Conservation (phyloP, 2,797 vertebrate genomes). For the Cuculus canorus region DNA sequence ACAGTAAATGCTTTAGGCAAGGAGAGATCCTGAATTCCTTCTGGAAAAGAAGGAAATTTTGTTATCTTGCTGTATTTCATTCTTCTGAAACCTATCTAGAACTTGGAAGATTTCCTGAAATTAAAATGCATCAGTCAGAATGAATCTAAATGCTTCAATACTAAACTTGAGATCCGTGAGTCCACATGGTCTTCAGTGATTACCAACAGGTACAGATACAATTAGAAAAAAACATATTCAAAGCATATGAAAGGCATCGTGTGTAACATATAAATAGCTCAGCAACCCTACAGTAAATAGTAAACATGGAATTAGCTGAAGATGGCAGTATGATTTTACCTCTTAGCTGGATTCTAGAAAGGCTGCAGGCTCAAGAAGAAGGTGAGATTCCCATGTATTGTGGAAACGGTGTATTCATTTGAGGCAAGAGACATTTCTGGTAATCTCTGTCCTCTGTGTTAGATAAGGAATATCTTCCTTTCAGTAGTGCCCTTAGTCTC, state of each 20-base stretch:
- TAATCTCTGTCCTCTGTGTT: background rate
- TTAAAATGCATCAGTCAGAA: background rate
- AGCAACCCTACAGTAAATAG: background rate
- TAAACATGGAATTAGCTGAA: background rate
- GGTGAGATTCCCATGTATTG: background rate
- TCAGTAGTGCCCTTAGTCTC: background rate
- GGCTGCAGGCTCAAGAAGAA: background rate
- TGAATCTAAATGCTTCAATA: background rate
- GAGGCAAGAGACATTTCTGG: background rate
- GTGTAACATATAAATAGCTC: background rate
- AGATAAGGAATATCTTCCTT: background rate
- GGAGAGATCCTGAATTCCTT: background rate
- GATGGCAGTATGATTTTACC: background rate
- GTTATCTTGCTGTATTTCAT: background rate
- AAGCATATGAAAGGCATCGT: background rate
- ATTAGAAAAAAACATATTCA: background rate
- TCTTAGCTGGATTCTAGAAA: background rate
- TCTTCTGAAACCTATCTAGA: background rate
- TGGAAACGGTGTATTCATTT: background rate
- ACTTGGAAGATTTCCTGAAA: background rate
- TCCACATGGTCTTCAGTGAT: background rate
- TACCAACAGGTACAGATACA: background rate
- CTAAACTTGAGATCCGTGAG: background rate
- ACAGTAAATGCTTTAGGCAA: background rate
- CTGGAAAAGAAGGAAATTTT: background rate